Evolutionary conservation across 2,113 vertebrate species (phyloP), one percentile per base, ranked within the genome.

Genomic region (Labeo catla): DNA sequence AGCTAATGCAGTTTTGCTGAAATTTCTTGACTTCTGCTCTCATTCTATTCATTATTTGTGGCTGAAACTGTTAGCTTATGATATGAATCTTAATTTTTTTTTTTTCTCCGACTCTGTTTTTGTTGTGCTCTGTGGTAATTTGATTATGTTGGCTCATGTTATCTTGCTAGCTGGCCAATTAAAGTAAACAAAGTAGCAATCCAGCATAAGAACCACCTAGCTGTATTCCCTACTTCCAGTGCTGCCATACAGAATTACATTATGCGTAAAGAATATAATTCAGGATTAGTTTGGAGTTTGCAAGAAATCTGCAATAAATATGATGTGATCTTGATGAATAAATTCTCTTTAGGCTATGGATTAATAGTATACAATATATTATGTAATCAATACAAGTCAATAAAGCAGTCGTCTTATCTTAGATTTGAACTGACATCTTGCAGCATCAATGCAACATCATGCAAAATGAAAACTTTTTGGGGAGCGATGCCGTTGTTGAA

Each of bases 11-110:
- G 72, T 49, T 47, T 74, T n/a, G 43, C 21, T 6, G 72, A 74
- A 1, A 15, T 74, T 23, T 23, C 8, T 74, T 74, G 19, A 49
- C 2, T 23, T 74, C 10, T 49, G n/a, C 11, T 45, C 1, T 23
- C n/a, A n/a, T 49, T 76, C 45, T 28, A 49, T 76, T 76, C 45
- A 76, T 28, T 49, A 49, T 76, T 49, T 50, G 72, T 76, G 72
- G 45, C 10, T 76, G 72, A 50, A 76, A 76, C 5, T 8, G 45
- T 50, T n/a, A 72, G 19, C 39, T 74, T 49, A 13, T 49, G 72
- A 76, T 50, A 49, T 49, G 45, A 74, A 74, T 74, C 72, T 74
- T 8, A 23, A 4, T 74, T 74, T 6, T n/a, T 9, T 28, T 28
- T 2, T 43, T 47, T 73, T 47, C 11, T 74, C 11, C 0, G 4